Percentiles rank a stretch among this genome's conserved stretches.
Conservation (phyloP, 2,113 vertebrate species). For the Ivindomyrus marchei region DNA sequence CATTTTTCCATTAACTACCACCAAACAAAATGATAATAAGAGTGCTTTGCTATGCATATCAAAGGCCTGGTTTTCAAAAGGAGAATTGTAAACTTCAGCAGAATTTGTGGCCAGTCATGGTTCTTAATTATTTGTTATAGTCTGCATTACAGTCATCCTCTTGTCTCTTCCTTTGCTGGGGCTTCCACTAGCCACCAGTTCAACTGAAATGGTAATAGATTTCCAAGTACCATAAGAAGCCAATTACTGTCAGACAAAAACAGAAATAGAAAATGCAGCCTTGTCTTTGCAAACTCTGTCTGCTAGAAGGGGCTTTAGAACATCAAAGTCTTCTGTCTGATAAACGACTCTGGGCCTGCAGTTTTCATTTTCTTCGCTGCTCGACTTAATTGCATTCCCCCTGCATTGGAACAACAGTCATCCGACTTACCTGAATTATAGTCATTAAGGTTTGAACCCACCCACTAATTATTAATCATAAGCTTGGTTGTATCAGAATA, state of each 20-base stretch:
- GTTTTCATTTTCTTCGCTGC: background rate
- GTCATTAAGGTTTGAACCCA: slow-evolving; percentile 4
- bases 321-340: slow-evolving; percentile 22
- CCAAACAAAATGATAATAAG: slow-evolving; percentile 13
- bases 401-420: background rate
- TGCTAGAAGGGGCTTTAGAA: background rate
- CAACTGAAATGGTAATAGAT: slow-evolving; percentile 16
- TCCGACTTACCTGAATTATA: slow-evolving; percentile 8
- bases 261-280: background rate
- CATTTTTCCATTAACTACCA: background rate
- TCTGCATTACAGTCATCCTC: background rate
- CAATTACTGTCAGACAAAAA: slow-evolving; percentile 23
- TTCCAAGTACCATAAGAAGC: slow-evolving; percentile 23
- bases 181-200: background rate
- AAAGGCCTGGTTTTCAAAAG: slow-evolving; percentile 15
- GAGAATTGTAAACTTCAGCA: background rate
- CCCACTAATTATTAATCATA: slow-evolving; percentile 13
- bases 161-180: background rate
- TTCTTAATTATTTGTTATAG: slow-evolving; percentile 13
- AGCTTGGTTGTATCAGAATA: background rate
- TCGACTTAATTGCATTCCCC: background rate
- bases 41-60: background rate
- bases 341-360: slow-evolving; percentile 15
- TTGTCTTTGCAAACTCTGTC: slow-evolving; percentile 6
- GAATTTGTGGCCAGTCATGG: background rate